Evolutionary conservation across 37 sponge, comb jelly and placozoan genomes (phyloP), one percentile per base, ranked within the genome.

Genomic region (Oopsacas minuta): DNA sequence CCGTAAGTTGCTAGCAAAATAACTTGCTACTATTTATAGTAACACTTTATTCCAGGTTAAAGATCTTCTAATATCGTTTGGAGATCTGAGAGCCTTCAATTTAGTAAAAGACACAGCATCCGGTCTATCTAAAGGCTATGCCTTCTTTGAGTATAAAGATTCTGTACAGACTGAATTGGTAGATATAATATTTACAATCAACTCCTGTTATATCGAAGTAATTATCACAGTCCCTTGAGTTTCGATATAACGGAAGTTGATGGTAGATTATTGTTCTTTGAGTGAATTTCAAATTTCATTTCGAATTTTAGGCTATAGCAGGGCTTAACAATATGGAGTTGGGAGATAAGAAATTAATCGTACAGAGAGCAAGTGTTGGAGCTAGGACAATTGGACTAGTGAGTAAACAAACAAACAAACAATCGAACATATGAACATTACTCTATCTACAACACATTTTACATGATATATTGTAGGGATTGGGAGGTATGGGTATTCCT

Each of bases 311-410:
- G 94, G 99, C 99, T 52, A 99, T 99, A n/a, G 89, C 89, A 37
- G 99, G 99, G 0, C 91, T 99, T 25, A 99, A 99, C 86, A 92
- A 92, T 20, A 99, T 99, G 99, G 90, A 89, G 69, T 86, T 99
- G 46, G 99, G 99, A n/a, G 99, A 99, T 88, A 99, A 99, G 88
- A 99, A 99, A 85, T 90, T 99, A 37, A 87, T 99, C n/a, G 99
- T 99, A n/a, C 96, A 99, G 83, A 37, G 96, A 34, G 99, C 99
- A n/a, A 93, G 94, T 82, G 94, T 95, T 36, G 96, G 96, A 22
- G 90, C 96, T 25, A 93, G 92, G 86, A 30, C 84, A 36, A 82
- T 82, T 69, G 84, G 84, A 12, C 81, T 83, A 28, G 84, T 81
- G 36, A 10, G 52, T 36, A n/a, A n/a, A n/a, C n/a, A n/a, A n/a